Percentiles rank a stretch among this genome's conserved stretches.
Conservation (phyloP, 2,888 invertebrate species). For the Gibbula magus region DNA sequence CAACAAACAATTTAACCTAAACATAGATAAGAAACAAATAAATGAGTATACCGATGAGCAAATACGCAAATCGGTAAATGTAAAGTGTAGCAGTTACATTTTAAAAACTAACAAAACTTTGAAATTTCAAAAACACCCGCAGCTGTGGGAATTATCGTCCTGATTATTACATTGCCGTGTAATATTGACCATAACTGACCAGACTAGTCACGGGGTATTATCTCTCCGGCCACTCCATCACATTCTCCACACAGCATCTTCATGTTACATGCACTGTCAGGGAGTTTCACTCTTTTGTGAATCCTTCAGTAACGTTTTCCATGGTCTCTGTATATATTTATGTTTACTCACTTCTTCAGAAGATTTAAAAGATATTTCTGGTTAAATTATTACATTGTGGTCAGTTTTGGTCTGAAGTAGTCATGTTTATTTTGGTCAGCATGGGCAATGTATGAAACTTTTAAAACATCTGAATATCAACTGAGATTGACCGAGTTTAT, state of each 20-base stretch:
- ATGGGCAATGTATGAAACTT: too few relatives aligned
- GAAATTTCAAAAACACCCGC: too few relatives aligned
- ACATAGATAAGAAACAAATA: too few relatives aligned
- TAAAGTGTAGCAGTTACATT: too few relatives aligned
- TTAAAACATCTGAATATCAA: too few relatives aligned
- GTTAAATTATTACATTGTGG: background rate
- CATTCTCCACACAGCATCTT: constrained; percentile 1
- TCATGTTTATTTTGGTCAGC: background rate
- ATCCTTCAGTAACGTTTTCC: background rate
- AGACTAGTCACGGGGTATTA: background rate
- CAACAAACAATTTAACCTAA: too few relatives aligned
- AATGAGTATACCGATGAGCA: too few relatives aligned
- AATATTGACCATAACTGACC: background rate
- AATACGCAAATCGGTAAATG: too few relatives aligned
- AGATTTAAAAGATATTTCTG: background rate
- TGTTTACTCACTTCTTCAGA: background rate
- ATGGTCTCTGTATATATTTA: background rate
- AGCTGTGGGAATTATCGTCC: too few relatives aligned
- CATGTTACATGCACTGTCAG: background rate
- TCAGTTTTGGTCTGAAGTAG: background rate
- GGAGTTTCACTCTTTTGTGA: background rate
- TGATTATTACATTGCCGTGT: background rate
- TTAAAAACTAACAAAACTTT: too few relatives aligned
- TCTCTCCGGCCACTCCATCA: background rate
- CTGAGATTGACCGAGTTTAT: too few relatives aligned